Conservation (phyloP, 2,888 invertebrate species). For the Andrena hattorfiana region DNA sequence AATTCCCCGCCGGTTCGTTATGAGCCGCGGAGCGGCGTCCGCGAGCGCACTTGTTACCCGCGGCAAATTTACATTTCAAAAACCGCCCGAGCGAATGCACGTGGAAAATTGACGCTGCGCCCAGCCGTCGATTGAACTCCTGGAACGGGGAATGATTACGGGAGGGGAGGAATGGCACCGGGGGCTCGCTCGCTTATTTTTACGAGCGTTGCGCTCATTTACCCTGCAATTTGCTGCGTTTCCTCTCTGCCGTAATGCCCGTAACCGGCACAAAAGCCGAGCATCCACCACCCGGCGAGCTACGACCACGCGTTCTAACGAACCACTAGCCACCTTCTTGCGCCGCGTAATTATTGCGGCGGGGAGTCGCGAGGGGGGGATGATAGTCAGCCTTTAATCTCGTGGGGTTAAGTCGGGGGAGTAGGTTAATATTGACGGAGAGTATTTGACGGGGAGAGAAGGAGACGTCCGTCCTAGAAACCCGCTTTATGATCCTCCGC, state of each 20-base stretch:
- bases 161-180: neutral
- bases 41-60: slow-evolving; percentile 57
- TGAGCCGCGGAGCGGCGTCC: slow-evolving; percentile 44
- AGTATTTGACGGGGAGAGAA: too few species aligned
- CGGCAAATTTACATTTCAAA: slow-evolving; percentile 69
- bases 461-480: too few species aligned
- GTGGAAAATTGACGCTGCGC: slow-evolving; percentile 45
- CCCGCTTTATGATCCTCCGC: too few species aligned
- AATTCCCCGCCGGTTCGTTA: slow-evolving; percentile 61
- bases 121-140: slow-evolving; percentile 52
- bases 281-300: neutral
- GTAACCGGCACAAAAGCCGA: neutral
- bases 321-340: neutral
- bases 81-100: slow-evolving; percentile 45
- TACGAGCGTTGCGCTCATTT: slow-evolving; percentile 30
- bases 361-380: too few species aligned
- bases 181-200: slow-evolving; percentile 26
- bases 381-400: too few species aligned
- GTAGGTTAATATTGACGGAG: too few species aligned
- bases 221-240: slow-evolving; percentile 32
- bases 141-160: slow-evolving; percentile 33
- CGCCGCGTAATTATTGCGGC: neutral
- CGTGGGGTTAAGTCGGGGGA: too few species aligned
- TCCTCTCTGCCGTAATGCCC: neutral
- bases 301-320: neutral